phyloP scores from a whole-genome alignment of 2,888 invertebrate genomes.

The Mellilla xanthometata region DNA sequence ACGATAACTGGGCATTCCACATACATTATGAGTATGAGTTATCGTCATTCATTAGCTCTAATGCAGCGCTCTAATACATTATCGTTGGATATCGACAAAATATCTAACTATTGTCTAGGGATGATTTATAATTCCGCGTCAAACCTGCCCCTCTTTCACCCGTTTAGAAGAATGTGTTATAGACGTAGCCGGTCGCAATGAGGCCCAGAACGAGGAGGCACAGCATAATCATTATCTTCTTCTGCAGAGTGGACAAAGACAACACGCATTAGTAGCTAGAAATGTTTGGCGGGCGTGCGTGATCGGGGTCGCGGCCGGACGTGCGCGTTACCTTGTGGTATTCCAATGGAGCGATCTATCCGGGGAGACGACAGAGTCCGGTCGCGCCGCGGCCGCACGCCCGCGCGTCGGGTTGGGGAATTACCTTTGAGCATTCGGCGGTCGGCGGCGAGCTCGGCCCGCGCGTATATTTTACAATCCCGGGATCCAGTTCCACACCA shows the following conservation, averaged over 20 bases:
- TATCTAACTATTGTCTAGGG: conserved; percentile 40
- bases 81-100: conserved; percentile 20
- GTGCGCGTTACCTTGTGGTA: background rate
- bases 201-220: conserved; percentile 92
- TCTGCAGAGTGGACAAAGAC: conserved; percentile 87
- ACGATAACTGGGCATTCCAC: conserved; percentile 26
- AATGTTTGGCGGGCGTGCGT: conserved; percentile 53
- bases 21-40: conserved; percentile 32
- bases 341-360: background rate
- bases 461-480: conserved; percentile 55
- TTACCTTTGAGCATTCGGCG: conserved; percentile 75
- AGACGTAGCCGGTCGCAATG: conserved; percentile 83
- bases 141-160: conserved; percentile 72
- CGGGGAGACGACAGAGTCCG: no score
- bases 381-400: conserved; percentile 41
- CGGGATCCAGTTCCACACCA: conserved; percentile 77
- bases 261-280: conserved; percentile 70
- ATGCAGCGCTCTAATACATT: conserved; percentile 17
- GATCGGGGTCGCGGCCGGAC: conserved; percentile 27
- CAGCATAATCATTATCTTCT: conserved; percentile 97
- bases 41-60: conserved; percentile 25
- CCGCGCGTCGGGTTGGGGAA: conserved; percentile 37
- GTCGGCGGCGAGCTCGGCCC: conserved; percentile 42
- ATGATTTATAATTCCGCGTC: conserved; percentile 53
- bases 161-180: conserved; percentile 79